Conservation (phyloP, 1,140 invertebrate genomes). For the Formica exsecta region DNA sequence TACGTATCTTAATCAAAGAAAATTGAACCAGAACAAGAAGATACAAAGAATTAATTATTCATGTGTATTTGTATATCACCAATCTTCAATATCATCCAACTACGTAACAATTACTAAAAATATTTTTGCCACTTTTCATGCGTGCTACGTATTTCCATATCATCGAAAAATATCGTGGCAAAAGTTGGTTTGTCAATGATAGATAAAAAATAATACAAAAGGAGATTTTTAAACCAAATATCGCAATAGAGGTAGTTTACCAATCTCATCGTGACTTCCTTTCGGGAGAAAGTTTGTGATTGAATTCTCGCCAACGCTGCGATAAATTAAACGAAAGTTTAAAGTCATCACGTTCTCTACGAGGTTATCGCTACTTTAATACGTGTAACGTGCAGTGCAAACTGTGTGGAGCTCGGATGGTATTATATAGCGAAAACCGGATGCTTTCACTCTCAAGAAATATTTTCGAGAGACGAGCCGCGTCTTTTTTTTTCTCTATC, state of each 20-base stretch:
- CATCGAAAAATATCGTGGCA: background rate
- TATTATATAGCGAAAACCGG: constrained; percentile 56
- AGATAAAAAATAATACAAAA: constrained; percentile 1
- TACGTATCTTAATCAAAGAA: constrained; percentile 26
- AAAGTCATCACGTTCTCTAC: constrained; percentile 74
- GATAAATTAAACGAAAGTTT: constrained; percentile 79
- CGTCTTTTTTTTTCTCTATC: constrained; percentile 33
- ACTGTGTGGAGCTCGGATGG: constrained; percentile 46
- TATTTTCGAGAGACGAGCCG: constrained; percentile 71
- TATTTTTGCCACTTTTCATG: background rate
- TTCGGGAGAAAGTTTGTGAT: constrained; percentile 80
- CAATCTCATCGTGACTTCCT: constrained; percentile 68
- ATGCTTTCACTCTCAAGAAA: constrained; percentile 78
- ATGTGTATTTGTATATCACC: background rate
- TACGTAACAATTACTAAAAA: background rate
- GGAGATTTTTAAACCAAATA: constrained; percentile 27
- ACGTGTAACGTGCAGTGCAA: constrained; percentile 52
- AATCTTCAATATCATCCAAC: background rate
- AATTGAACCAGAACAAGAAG: background rate
- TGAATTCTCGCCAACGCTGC: constrained; percentile 65
- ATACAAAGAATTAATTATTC: constrained; percentile 7
- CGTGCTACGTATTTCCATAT: background rate
- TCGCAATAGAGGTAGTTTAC: constrained; percentile 21
- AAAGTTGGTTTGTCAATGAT: background rate
- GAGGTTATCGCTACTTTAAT: constrained; percentile 68